Conservation (phyloP, 2,888 invertebrate species). For the Tenthredo notha region DNA sequence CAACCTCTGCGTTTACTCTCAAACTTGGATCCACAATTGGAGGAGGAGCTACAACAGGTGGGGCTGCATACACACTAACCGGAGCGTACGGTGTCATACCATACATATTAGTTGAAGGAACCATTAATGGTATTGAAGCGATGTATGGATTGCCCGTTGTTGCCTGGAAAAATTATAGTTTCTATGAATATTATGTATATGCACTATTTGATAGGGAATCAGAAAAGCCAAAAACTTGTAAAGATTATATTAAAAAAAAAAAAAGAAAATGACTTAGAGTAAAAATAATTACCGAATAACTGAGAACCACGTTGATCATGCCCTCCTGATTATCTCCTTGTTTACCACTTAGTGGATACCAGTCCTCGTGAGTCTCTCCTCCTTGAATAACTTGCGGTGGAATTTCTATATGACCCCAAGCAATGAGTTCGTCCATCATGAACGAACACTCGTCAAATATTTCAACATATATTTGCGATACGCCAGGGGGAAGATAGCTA, state of each 20-base stretch:
- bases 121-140: conserved; percentile 83
- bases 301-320: conserved; percentile 93
- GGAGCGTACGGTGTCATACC: conserved; percentile 75
- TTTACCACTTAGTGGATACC: conserved; percentile 96
- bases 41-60: conserved; percentile 78
- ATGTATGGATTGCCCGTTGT: conserved; percentile 80
- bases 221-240: conserved; percentile 56
- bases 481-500: conserved; percentile 92
- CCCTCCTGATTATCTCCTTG: conserved; percentile 97
- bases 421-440: conserved; percentile 96
- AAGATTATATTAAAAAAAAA: conserved; percentile 19
- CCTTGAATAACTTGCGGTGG: conserved; percentile 87
- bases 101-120: conserved; percentile 81
- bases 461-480: conserved; percentile 93
- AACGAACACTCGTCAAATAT: conserved; percentile 98
- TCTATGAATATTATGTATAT: conserved; percentile 62
- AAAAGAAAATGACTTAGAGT: not conserved
- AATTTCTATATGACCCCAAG: conserved; percentile 95
- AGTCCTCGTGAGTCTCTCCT: conserved; percentile 96
- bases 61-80: conserved; percentile 79
- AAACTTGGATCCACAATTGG: conserved; percentile 76
- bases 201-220: conserved; percentile 54
- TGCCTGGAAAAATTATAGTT: conserved; percentile 64
- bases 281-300: conserved; percentile 82
- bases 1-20: conserved; percentile 79